Conservation (phyloP, 2,797 vertebrate species). For the Rhabdomys pumilio region DNA sequence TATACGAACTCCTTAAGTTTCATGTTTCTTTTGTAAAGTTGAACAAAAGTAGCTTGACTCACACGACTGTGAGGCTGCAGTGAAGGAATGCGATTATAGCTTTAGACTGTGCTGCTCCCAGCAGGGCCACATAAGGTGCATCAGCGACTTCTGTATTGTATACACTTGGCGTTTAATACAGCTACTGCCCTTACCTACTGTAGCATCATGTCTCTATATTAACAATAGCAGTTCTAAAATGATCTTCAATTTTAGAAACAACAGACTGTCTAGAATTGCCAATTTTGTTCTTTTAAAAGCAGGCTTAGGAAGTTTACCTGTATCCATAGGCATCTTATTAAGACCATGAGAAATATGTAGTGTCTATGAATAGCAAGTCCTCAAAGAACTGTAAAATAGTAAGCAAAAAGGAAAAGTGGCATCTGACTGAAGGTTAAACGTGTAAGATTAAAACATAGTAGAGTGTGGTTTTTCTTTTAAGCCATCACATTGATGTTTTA, state of each 20-base stretch:
- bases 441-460: slow-evolving; percentile 32
- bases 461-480: neutral
- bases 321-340: slow-evolving; percentile 46
- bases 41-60: slow-evolving; percentile 15
- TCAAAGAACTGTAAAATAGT: slow-evolving; percentile 16
- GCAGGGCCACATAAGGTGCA: neutral
- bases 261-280: neutral
- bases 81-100: slow-evolving; percentile 5
- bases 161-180: slow-evolving; percentile 33
- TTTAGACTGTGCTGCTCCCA: neutral
- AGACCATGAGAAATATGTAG: neutral
- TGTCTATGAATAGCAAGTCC: slow-evolving; percentile 24
- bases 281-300: slow-evolving; percentile 54
- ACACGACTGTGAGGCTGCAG: neutral
- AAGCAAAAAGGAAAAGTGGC: slow-evolving; percentile 25
- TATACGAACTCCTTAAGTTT: neutral
- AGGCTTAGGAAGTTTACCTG: neutral
- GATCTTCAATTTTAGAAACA: slow-evolving; percentile 67
- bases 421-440: slow-evolving; percentile 8
- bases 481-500: neutral
- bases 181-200: neutral
- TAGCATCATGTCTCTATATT: neutral
- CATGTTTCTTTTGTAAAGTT: neutral
- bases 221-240: slow-evolving; percentile 18
- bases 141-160: neutral